Percentiles rank a stretch among this genome's conserved stretches.
These are phyloP conservation scores for Spongia lamella DNA, from an alignment of 37 sponge, comb jelly and placozoan genomes.

Conservation along the genomic window DNA sequence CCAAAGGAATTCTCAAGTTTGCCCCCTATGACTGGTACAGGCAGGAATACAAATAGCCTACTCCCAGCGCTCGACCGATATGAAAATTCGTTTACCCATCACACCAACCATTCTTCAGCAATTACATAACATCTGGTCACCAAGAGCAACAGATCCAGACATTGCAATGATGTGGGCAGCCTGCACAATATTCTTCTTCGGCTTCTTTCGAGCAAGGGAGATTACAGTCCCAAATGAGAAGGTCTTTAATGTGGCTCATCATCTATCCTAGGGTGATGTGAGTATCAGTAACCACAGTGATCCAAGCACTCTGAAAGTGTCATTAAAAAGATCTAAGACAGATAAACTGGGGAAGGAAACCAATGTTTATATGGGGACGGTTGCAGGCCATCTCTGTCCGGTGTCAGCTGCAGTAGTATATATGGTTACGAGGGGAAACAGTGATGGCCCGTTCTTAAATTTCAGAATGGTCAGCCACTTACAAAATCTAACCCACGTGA, in stretches of 20 bases:
- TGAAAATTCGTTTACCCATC: conserved; percentile 12
- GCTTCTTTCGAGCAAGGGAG: conserved; percentile 43
- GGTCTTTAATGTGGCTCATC: neutral
- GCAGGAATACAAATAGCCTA: conserved; percentile 24
- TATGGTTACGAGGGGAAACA: neutral
- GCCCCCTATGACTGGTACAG: conserved; percentile 42
- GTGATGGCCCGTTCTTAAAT: conserved; percentile 1
- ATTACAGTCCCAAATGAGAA: conserved; percentile 4
- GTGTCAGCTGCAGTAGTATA: neutral
- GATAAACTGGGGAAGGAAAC: conserved; percentile 12
- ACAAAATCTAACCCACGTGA: neutral
- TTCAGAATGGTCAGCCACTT: conserved; percentile 2
- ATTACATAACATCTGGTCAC: neutral
- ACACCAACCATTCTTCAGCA: conserved; percentile 23
- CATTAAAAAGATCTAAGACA: conserved; percentile 6
- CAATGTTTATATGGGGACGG: conserved; percentile 2
- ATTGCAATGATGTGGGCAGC: conserved; percentile 42
- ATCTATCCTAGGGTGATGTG: conserved; percentile 13
- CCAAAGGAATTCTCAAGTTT: conserved; percentile 28
- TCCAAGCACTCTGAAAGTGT: neutral
- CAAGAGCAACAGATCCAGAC: neutral
- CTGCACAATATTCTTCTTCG: conserved; percentile 33
- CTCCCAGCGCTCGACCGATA: neutral
- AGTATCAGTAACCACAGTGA: neutral
- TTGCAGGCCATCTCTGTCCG: conserved; percentile 1